phyloP scores from a whole-genome alignment of 2,888 invertebrate species.

The Halictus ligatus region DNA sequence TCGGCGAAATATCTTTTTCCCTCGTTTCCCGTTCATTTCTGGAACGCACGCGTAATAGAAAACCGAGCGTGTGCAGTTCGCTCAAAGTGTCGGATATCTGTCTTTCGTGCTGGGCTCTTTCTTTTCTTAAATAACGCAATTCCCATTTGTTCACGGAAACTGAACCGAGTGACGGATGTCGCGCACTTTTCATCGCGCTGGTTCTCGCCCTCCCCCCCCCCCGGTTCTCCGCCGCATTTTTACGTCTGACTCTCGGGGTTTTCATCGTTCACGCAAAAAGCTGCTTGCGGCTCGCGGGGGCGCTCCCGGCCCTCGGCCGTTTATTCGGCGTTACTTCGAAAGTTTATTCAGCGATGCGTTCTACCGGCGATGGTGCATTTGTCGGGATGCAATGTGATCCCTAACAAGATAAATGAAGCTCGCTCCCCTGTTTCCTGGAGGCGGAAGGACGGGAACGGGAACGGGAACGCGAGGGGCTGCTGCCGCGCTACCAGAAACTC shows the following conservation, averaged over 20 bases:
- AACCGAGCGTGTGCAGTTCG: not conserved
- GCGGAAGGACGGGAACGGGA: conserved; percentile 37
- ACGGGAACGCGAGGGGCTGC: conserved; percentile 17
- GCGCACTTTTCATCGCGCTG: not conserved
- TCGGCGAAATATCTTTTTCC: not conserved
- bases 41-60: conserved; percentile 5
- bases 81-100: not conserved
- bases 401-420: conserved; percentile 77
- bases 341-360: conserved; percentile 70
- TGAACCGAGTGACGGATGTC: not conserved
- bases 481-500: conserved; percentile 30
- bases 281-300: conserved; percentile 20
- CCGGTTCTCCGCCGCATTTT: conserved; percentile 21
- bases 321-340: conserved; percentile 59
- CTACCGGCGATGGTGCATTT: conserved; percentile 70
- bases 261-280: conserved; percentile 58
- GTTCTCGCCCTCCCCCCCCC: not conserved
- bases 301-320: conserved; percentile 37
- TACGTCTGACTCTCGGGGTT: conserved; percentile 37
- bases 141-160: conserved; percentile 9
- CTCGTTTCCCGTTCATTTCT: conserved; percentile 19
- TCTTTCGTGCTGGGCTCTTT: not conserved
- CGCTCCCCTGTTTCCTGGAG: conserved; percentile 46
- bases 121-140: conserved; percentile 22
- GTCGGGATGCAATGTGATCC: conserved; percentile 76